Evolutionary conservation across 2,888 invertebrate genomes (phyloP).

Genomic region (Papilio demoleus): DNA sequence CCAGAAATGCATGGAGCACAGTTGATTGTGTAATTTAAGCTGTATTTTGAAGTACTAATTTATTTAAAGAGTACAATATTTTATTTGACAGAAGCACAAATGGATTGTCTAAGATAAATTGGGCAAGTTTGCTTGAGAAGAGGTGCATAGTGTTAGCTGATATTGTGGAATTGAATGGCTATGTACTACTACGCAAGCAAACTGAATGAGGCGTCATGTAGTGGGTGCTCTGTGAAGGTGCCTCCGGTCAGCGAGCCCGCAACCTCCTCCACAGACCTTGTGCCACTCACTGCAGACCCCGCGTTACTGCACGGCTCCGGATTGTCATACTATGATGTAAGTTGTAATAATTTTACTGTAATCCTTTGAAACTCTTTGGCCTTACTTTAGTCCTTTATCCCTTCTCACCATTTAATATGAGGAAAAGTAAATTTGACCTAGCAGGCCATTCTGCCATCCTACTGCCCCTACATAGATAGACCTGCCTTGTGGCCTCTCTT

Average conservation of each 20-base stretch:
- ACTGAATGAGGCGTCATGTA: slow-evolving; percentile 86
- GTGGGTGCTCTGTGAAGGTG: slow-evolving; percentile 79
- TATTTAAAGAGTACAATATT: not conserved
- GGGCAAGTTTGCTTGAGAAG: slow-evolving; percentile 52
- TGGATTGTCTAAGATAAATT: slow-evolving; percentile 58
- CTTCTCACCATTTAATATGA: no score
- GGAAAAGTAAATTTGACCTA: no score
- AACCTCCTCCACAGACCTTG: slow-evolving; percentile 67
- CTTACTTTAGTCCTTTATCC: no score
- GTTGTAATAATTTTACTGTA: no score
- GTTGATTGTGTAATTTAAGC: no score
- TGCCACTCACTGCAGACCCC: slow-evolving; percentile 67
- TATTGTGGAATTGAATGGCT: slow-evolving; percentile 80
- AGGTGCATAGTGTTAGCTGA: slow-evolving; percentile 54
- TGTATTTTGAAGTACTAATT: no score
- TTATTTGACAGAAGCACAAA: slow-evolving; percentile 55
- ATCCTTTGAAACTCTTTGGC: no score
- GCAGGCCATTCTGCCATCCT: no score
- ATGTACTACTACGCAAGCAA: slow-evolving; percentile 89
- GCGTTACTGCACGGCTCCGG: slow-evolving; percentile 70
- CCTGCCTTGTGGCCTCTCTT: no score
- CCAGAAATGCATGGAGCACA: no score
- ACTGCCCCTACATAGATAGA: no score
- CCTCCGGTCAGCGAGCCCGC: slow-evolving; percentile 67
- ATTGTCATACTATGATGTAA: slow-evolving; percentile 77